These are phyloP conservation scores for Epinephelus moara DNA, from an alignment of 2,113 vertebrate species.

Conservation along the genomic window DNA sequence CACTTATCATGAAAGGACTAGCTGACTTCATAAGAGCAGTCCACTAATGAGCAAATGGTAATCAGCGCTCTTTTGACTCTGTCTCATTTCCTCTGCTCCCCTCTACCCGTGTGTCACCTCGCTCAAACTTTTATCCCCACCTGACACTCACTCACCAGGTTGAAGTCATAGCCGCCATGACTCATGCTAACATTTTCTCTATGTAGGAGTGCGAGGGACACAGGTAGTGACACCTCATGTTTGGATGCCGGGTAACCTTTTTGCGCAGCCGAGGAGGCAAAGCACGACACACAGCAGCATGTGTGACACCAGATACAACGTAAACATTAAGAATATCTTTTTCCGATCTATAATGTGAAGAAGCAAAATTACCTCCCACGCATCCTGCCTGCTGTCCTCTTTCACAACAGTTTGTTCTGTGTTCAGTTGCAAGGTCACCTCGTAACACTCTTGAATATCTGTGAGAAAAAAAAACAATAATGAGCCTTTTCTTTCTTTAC, in stretches of 20 bases:
- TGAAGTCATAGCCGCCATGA: conserved; percentile 52
- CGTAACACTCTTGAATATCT: conserved; percentile 89
- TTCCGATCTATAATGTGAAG: conserved; percentile 49
- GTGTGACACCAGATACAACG: conserved; percentile 17
- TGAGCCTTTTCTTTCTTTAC: conserved; percentile 29
- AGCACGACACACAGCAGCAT: background rate
- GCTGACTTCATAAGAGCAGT: conserved; percentile 58
- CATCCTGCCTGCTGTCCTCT: conserved; percentile 71
- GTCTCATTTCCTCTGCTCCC: conserved; percentile 57
- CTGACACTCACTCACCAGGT: conserved; percentile 39
- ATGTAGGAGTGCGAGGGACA: conserved; percentile 42
- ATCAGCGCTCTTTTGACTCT: conserved; percentile 70
- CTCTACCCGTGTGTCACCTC: conserved; percentile 21
- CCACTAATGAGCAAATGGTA: conserved; percentile 67
- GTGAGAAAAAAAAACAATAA: conserved; percentile 60
- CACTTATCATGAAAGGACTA: conserved; percentile 63
- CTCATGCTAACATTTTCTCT: conserved; percentile 33
- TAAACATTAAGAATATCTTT: conserved; percentile 58
- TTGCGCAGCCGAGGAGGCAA: conserved; percentile 3
- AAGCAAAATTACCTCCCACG: conserved; percentile 78
- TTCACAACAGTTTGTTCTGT: conserved; percentile 71
- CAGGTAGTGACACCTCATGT: conserved; percentile 45
- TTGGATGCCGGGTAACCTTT: conserved; percentile 11
- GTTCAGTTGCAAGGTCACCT: conserved; percentile 85
- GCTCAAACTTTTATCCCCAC: conserved; percentile 24